Evolutionary conservation across 2,797 vertebrate genomes (phyloP), one percentile per base, ranked within the genome.

Genomic region (Oreochromis mossambicus): DNA sequence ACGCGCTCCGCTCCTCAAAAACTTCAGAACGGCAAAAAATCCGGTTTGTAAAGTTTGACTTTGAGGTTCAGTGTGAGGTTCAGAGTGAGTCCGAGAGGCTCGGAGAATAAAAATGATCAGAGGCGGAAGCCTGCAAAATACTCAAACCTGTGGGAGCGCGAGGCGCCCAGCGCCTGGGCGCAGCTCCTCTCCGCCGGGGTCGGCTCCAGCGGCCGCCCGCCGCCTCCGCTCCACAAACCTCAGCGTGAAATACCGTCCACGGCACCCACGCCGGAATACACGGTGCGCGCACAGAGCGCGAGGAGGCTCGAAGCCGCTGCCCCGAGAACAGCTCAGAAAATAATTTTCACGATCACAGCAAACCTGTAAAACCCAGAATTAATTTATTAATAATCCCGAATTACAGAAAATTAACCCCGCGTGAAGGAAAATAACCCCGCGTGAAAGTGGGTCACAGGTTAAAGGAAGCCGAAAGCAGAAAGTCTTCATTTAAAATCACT

Each of bases 231-330:
- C 15, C 68, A 29, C 4, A 41, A 26, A 78, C 11, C 4, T 32
- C 9, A 3, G n/a, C 5, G 2, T 14, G 9, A 82, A 87, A 8
- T n/a, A 13, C 4, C 0, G 48, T 13, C 11, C 0, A 1, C 6
- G 3, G 10, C 2, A 14, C 8, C 3, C 29, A 4, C 61, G 3
- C 17, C n/a, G 3, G 12, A 41, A 14, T 13, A 79, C 43, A 15
- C 38, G 79, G 68, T n/a, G 79, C 63, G 68, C 85, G 80, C 13
- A 15, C 8, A 24, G 63, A 58, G 78, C 79, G 75, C 77, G 24
- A 29, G 34, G 54, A 70, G 21, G 38, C 88, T 79, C 58, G 21
- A n/a, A 51, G 79, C 80, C 5, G 70, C 26, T 19, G 55, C 12
- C 58, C 32, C 1, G 58, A 63, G 19, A 36, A 63, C 32, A 63